phyloP scores from a whole-genome alignment of 2,797 vertebrate species.

The Micromesistius poutassou region DNA sequence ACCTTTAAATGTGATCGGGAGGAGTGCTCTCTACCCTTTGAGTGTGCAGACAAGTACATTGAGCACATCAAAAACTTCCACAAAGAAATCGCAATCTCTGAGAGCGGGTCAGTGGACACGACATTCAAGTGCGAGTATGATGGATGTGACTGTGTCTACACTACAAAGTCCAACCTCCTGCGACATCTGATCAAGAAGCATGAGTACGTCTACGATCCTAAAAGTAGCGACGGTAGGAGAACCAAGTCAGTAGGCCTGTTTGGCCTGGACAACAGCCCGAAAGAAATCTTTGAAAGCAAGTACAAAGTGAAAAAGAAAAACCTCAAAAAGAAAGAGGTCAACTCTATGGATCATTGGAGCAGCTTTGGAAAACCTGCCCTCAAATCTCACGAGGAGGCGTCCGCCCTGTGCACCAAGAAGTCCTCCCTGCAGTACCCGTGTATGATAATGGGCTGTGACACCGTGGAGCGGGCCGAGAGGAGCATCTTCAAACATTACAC shows the following conservation, averaged over 20 bases:
- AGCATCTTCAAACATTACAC: conserved; percentile 95
- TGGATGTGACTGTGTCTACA: conserved; percentile 91
- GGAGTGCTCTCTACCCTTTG: conserved; percentile 88
- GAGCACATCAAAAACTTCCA: conserved; percentile 92
- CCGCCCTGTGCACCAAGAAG: conserved; percentile 87
- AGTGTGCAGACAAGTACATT: conserved; percentile 87
- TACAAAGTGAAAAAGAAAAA: conserved; percentile 74
- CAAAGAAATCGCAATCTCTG: conserved; percentile 80
- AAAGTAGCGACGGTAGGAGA: conserved; percentile 60
- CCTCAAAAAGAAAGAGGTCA: conserved; percentile 71
- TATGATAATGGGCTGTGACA: conserved; percentile 95
- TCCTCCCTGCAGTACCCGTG: conserved; percentile 91
- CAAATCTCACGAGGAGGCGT: conserved; percentile 87
- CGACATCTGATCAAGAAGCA: conserved; percentile 98
- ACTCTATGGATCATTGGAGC: conserved; percentile 74
- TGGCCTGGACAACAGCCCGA: conserved; percentile 72
- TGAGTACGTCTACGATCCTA: conserved; percentile 81
- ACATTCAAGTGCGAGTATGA: conserved; percentile 90
- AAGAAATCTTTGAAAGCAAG: conserved; percentile 78
- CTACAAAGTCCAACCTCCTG: conserved; percentile 94
- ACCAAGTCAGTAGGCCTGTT: conserved; percentile 65
- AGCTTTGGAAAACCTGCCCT: conserved; percentile 86
- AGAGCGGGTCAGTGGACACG: conserved; percentile 81
- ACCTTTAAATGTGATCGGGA: conserved; percentile 92
- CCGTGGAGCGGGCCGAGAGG: conserved; percentile 87